Evolutionary conservation across 1,140 invertebrate species (phyloP), one percentile per base, ranked within the genome.

Genomic region (Bacillus rossius): DNA sequence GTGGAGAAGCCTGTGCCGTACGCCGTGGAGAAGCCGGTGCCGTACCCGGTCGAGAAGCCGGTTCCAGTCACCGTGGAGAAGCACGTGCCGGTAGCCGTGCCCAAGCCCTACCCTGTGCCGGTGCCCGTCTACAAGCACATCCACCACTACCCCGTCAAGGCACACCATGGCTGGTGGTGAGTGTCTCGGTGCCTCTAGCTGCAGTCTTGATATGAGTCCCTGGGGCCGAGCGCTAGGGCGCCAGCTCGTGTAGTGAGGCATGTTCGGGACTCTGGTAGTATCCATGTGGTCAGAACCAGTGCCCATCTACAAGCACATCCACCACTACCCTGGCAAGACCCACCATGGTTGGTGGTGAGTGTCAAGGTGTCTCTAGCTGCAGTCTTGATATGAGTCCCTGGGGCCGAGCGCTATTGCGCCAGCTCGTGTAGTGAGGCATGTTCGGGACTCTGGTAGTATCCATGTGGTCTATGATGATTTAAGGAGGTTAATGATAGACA

Each of bases 41-140:
- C 87, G 0, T 88, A 88, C 64, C 79, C 85, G 0, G 84, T 90
- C 1, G 87, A 89, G 63, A 88, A 88, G 69, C 87, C 86, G 1
- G 88, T 87, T 73, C 80, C 86, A 23, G 85, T 90, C 3, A 84
- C 86, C 59, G 83, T 89, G 3, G 85, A 88, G 57, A 89, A 88
- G 73, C 86, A 86, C 67, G 85, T 87, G 59, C 83, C 85, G 63
- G 84, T 88, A 23, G 83, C 85, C 22, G 83, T 89, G 64, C 84
- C 84, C 14, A 88, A 88, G 72, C 86, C 87, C 20, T 88, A 89
- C 71, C 84, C 87, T 43, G 86, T 89, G 52, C 86, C 87, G 63
- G 83, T 87, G 16, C 87, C 86, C 4, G 84, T 89, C 45, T 89
- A 88, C 77, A 89, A 88, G 72, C 86, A 89, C 72, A 83, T 89